Conservation (phyloP, 2,113 vertebrate genomes). For the Raja brachyura region DNA sequence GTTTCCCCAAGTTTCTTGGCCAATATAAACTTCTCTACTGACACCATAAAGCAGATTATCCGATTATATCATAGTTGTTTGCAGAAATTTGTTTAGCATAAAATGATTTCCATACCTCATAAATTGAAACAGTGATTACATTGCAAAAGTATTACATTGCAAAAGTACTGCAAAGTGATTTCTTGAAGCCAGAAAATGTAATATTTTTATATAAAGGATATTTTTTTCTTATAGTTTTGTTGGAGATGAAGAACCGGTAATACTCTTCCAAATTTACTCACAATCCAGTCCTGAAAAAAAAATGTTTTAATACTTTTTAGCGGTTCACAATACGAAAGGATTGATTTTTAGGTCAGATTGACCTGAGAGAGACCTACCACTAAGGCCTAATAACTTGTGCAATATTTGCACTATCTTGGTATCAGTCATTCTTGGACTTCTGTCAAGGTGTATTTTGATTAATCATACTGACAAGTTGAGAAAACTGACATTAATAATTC, state of each 20-base stretch:
- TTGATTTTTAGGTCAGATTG: too few relatives aligned
- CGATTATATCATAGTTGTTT: background rate
- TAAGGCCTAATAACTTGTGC: too few relatives aligned
- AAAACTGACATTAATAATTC: too few relatives aligned
- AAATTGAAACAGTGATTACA: background rate
- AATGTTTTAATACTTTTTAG: background rate
- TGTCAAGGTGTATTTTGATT: too few relatives aligned
- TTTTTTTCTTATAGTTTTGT: conserved; percentile 64
- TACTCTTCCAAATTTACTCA: conserved; percentile 90
- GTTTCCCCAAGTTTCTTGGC: too few relatives aligned
- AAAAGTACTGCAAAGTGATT: background rate
- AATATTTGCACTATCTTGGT: too few relatives aligned
- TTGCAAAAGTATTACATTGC: background rate
- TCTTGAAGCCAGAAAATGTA: background rate
- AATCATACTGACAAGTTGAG: too few relatives aligned
- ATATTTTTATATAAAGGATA: conserved; percentile 61
- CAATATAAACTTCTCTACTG: background rate
- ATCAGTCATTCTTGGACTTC: too few relatives aligned
- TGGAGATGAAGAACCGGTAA: conserved; percentile 80
- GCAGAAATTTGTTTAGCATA: background rate
- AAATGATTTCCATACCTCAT: background rate
- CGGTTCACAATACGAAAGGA: background rate
- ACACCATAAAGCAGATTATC: background rate
- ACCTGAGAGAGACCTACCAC: too few relatives aligned
- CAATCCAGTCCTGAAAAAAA: conserved; percentile 79